phyloP scores from a whole-genome alignment of 1,140 invertebrate species.

The Aphelinus atriplicis region DNA sequence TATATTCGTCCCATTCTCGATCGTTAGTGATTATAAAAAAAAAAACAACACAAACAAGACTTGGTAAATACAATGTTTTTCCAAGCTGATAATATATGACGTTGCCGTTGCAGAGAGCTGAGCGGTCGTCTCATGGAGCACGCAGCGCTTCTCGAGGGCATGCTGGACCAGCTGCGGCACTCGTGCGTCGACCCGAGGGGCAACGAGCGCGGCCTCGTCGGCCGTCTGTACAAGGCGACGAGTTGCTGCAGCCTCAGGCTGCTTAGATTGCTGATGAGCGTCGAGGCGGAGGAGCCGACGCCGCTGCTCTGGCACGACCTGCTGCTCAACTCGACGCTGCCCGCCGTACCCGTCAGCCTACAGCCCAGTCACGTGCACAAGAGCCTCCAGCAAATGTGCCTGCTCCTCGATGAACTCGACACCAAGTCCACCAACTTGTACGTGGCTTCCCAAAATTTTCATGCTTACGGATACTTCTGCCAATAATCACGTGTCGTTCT shows the following conservation, averaged over 20 bases:
- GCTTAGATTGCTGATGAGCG: conserved; percentile 51
- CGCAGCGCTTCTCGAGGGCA: conserved; percentile 80
- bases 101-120: conserved; percentile 64
- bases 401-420: conserved; percentile 57
- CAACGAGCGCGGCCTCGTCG: conserved; percentile 44
- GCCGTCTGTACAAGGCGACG: conserved; percentile 52
- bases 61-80: too few species aligned
- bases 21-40: too few species aligned
- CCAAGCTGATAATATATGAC: too few species aligned
- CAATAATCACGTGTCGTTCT: too few species aligned
- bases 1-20: too few species aligned
- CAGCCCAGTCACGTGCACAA: conserved; percentile 48
- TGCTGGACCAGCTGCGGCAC: conserved; percentile 77
- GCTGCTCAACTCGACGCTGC: conserved; percentile 50
- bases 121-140: conserved; percentile 80
- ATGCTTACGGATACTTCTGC: conserved; percentile 15
- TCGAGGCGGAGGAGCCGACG: conserved; percentile 37
- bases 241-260: conserved; percentile 52
- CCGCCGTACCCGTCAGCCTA: conserved; percentile 43
- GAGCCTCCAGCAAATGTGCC: conserved; percentile 59
- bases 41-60: too few species aligned
- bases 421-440: conserved; percentile 64
- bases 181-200: conserved; percentile 56
- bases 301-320: conserved; percentile 61
- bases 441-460: conserved; percentile 38